Base-by-base conservation (phyloP, 2,797 vertebrate species). In the Triplophysa bombifrons region DNA sequence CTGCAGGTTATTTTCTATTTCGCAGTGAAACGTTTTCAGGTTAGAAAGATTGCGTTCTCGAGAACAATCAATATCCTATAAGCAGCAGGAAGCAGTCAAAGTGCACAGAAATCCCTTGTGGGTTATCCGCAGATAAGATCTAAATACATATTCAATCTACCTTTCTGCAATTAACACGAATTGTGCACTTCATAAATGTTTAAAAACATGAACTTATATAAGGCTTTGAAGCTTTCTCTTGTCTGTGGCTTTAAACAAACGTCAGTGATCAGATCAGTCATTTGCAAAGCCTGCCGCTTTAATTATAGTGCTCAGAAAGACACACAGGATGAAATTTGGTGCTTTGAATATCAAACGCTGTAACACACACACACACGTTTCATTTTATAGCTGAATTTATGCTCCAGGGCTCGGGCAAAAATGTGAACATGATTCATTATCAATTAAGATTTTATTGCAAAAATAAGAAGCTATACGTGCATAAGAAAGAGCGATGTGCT, bases 41-140 rank as follows among this genome's bases (percentile, higher is more conserved):
- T 73, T 72, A 61, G 63, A 67, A 64, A 73, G 72, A 73, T 75
- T 72, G 77, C 30, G 73, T 78, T 83, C 67, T 0, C 9, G 50
- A 72, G 68, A 76, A 44, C 53, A 76, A 83, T 83, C 82, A 80
- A 83, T 83, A 83, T 67, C 51, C 48, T 76, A 68, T 68, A 80
- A 83, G 55, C 67, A 66, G 53, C 68, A 75, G 76, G 64, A 77
- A 77, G 67, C n/a, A 65, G 27, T 48, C 14, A 78, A 41, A 76
- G 75, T 20, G 17, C 46, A 50, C 16, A n/a, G 30, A 70, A 64
- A 38, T 72, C 76, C 27, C 56, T 67, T 19, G 56, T 44, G 81
- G 30, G 16, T 67, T 51, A 78, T 69, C 58, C 60, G 53, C 66
- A 55, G 14, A n/a, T 56, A 34, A 75, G 58, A 83, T 53, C 64